Conservation (phyloP, 2,797 vertebrate genomes). For the Denticeps clupeoides region DNA sequence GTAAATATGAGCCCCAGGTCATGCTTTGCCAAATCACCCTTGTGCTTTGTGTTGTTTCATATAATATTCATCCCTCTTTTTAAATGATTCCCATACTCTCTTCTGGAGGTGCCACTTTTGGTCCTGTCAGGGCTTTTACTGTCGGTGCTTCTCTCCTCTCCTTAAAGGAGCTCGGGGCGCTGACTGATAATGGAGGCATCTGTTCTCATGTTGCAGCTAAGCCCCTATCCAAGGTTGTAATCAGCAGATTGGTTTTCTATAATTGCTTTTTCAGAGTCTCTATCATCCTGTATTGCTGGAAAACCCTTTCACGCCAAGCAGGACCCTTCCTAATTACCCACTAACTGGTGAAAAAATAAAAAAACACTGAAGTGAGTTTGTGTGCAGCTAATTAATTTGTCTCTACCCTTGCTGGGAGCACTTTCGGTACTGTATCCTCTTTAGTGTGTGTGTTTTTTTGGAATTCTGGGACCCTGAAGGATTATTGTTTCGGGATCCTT, state of each 20-base stretch:
- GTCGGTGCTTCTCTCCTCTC: neutral
- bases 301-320: slow-evolving; percentile 21
- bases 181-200: neutral
- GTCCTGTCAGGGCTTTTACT: neutral
- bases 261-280: slow-evolving; percentile 29
- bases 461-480: no score
- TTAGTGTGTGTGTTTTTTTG: neutral
- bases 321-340: slow-evolving; percentile 36
- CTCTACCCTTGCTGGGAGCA: slow-evolving; percentile 24
- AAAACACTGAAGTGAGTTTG: slow-evolving; percentile 32
- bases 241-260: slow-evolving; percentile 26
- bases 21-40: neutral
- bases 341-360: slow-evolving; percentile 40
- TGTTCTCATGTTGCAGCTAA: slow-evolving; percentile 4
- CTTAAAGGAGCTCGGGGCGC: neutral
- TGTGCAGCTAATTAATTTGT: slow-evolving; percentile 44
- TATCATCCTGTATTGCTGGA: slow-evolving; percentile 23
- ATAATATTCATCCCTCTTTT: slow-evolving; percentile 9
- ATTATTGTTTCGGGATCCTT: no score
- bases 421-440: slow-evolving; percentile 8
- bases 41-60: slow-evolving; percentile 6
- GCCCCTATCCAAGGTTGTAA: slow-evolving; percentile 16
- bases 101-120: neutral
- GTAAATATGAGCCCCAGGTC: neutral
- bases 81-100: slow-evolving; percentile 12